phyloP scores from a whole-genome alignment of 2,797 vertebrate genomes.

The Pelobates cultripes region DNA sequence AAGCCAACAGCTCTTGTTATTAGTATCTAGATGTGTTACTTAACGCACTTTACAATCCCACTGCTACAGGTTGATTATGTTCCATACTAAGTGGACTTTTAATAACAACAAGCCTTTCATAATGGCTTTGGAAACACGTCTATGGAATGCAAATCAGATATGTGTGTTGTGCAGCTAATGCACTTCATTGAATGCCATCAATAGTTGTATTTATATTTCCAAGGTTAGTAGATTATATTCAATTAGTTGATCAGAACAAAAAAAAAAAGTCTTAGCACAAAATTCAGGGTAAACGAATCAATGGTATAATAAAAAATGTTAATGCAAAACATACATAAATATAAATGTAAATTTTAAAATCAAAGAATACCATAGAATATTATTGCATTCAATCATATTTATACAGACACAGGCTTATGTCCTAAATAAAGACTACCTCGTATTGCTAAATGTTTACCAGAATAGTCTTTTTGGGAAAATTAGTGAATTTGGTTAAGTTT shows the following conservation, averaged over 20 bases:
- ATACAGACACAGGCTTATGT: too few species aligned
- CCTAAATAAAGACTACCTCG: too few species aligned
- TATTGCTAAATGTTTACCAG: too few species aligned
- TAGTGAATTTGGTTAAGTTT: too few species aligned
- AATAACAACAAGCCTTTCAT: background rate
- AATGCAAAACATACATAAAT: too few species aligned
- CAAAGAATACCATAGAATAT: too few species aligned
- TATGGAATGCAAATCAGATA: conserved; percentile 2
- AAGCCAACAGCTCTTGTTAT: background rate
- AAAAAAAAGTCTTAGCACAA: background rate
- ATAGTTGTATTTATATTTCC: background rate
- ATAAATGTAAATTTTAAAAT: too few species aligned
- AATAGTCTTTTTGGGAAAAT: too few species aligned
- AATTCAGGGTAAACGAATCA: background rate
- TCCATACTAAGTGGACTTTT: background rate
- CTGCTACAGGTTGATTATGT: background rate
- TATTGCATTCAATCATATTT: too few species aligned
- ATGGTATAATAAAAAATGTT: background rate
- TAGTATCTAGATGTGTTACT: background rate
- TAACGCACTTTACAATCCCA: background rate
- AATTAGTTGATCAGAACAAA: background rate
- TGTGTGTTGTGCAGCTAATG: background rate
- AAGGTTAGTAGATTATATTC: background rate
- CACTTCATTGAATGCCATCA: background rate
- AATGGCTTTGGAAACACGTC: background rate